Conservation (phyloP, 2,888 invertebrate species). For the Trileptium ribeirensis region DNA sequence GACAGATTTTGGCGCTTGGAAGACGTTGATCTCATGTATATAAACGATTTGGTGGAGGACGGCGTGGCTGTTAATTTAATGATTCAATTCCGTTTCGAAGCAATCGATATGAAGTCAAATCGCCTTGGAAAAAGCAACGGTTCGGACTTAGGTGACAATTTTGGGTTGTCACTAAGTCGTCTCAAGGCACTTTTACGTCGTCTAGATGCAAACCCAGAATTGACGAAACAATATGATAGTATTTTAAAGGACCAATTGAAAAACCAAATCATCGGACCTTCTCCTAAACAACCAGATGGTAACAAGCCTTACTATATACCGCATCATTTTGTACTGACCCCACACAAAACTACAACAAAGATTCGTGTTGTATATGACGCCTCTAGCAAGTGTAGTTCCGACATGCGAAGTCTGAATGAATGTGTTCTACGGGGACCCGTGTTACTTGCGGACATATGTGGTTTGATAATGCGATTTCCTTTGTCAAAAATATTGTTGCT, state of each 20-base stretch:
- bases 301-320: conserved; percentile 30
- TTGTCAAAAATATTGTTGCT: background rate
- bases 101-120: conserved; percentile 15
- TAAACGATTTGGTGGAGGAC: no score
- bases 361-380: conserved; percentile 12
- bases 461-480: no score
- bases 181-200: background rate
- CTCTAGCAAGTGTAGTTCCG: background rate
- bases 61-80: background rate
- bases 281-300: conserved; percentile 4
- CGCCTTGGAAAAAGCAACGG: conserved; percentile 10
- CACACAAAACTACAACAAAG: conserved; percentile 35
- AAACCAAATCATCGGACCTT: conserved; percentile 23
- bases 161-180: conserved; percentile 1
- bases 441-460: background rate
- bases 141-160: background rate
- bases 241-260: conserved; percentile 24
- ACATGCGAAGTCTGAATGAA: conserved; percentile 5
- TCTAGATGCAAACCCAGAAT: conserved; percentile 7
- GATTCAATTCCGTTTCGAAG: background rate
- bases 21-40: conserved; percentile 1
- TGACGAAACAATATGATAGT: conserved; percentile 19
- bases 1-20: conserved; percentile 13
- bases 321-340: conserved; percentile 29
- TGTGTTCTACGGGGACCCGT: background rate